phyloP scores from a whole-genome alignment of 2,797 vertebrate genomes.

The Nannoperca australis region DNA sequence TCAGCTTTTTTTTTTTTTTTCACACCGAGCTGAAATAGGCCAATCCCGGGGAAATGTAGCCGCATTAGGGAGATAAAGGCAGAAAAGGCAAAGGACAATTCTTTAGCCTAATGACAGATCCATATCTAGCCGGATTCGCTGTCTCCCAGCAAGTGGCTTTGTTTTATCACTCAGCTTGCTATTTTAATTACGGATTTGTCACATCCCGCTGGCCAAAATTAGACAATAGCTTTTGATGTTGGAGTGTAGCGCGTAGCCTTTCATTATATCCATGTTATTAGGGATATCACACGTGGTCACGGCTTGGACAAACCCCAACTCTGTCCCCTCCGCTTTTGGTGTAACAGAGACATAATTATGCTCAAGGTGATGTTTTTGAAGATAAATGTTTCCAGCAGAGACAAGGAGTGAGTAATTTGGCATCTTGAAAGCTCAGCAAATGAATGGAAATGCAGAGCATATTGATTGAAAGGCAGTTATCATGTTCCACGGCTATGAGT shows the following conservation, averaged over 20 bases:
- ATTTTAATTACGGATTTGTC: slow-evolving; percentile 86
- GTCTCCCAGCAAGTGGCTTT: slow-evolving; percentile 80
- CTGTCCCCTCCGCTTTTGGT: slow-evolving; percentile 40
- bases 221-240: slow-evolving; percentile 81
- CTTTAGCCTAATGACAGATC: slow-evolving; percentile 85
- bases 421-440: slow-evolving; percentile 59
- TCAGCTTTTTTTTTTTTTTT: slow-evolving; percentile 49
- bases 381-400: slow-evolving; percentile 67
- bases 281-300: slow-evolving; percentile 57
- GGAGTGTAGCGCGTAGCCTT: slow-evolving; percentile 58
- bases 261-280: slow-evolving; percentile 74
- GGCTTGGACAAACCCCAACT: slow-evolving; percentile 52
- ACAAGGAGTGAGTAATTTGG: slow-evolving; percentile 66
- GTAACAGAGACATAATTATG: slow-evolving; percentile 63
- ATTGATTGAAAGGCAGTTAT: slow-evolving; percentile 69
- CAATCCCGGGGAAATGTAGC: slow-evolving; percentile 69
- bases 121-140: slow-evolving; percentile 74
- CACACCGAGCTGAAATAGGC: slow-evolving; percentile 45
- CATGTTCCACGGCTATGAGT: slow-evolving; percentile 53
- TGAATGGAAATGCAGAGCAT: slow-evolving; percentile 55
- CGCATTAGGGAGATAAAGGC: slow-evolving; percentile 81
- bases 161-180: slow-evolving; percentile 80
- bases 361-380: slow-evolving; percentile 76
- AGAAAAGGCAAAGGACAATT: slow-evolving; percentile 78
- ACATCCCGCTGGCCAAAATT: slow-evolving; percentile 75